Evolutionary conservation across 2,888 invertebrate genomes (phyloP).

Genomic region (Pristionchus fissidentatus): DNA sequence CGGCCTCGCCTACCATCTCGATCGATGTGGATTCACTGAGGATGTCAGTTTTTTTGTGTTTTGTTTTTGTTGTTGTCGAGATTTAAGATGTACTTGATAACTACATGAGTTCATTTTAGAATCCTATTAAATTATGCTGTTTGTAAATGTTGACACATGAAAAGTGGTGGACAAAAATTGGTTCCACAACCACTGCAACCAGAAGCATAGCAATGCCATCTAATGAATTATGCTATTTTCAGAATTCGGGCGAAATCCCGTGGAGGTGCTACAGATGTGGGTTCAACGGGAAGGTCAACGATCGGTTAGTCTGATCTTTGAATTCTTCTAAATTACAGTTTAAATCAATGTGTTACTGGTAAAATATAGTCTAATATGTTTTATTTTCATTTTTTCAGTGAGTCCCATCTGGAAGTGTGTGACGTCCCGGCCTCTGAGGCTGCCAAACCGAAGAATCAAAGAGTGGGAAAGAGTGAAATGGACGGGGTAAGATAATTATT

Average conservation of each 20-base stretch:
- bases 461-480: neutral
- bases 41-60: neutral
- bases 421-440: neutral
- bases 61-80: too few relatives aligned
- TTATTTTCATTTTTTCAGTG: neutral
- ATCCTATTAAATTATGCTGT: neutral
- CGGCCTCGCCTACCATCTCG: conserved; percentile 20
- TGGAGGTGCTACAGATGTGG: conserved; percentile 43
- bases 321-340: neutral
- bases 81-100: too few relatives aligned
- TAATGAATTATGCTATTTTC: neutral
- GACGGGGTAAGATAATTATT: neutral
- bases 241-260: conserved; percentile 17
- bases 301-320: conserved; percentile 5
- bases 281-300: conserved; percentile 10
- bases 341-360: neutral
- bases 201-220: neutral
- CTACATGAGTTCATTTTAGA: neutral
- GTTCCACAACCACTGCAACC: neutral
- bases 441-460: neutral
- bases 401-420: neutral
- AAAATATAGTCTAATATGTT: neutral
- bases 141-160: too few relatives aligned
- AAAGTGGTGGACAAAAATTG: too few relatives aligned
- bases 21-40: conserved; percentile 37